Evolutionary conservation across 2,113 vertebrate species (phyloP).

Genomic region (Etia nguti): DNA sequence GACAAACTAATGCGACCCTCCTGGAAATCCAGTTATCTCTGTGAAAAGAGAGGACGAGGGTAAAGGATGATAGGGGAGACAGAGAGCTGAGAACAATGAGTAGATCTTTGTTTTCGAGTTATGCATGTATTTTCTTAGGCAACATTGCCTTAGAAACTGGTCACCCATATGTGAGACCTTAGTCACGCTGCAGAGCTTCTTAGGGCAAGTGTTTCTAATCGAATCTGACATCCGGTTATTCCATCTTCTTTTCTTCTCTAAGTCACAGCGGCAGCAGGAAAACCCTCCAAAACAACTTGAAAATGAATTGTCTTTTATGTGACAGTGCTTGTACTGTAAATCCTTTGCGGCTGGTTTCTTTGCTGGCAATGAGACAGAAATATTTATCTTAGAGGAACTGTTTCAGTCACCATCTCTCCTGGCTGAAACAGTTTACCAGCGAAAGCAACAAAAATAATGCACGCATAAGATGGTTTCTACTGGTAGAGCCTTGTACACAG

Average conservation of each 20-base stretch:
- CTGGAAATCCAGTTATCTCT: conserved; percentile 53
- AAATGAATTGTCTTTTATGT: neutral
- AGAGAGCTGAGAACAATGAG: neutral
- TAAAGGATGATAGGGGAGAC: neutral
- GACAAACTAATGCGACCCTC: conserved; percentile 27
- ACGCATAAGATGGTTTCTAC: neutral
- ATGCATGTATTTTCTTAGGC: neutral
- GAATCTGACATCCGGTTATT: neutral
- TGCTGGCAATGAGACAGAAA: conserved; percentile 14
- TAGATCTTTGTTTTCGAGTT: conserved; percentile 12
- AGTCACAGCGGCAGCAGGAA: neutral
- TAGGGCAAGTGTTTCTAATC: neutral
- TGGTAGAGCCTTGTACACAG: neutral
- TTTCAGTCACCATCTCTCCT: neutral
- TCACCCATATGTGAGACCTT: neutral
- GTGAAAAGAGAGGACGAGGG: neutral
- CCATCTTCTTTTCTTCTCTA: neutral
- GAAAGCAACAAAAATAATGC: neutral
- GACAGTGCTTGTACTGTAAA: neutral
- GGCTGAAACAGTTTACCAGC: neutral
- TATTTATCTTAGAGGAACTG: neutral
- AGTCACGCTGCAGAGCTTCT: neutral
- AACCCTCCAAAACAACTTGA: neutral
- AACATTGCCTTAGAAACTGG: neutral
- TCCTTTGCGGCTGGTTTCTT: neutral